These are phyloP conservation scores for Apeltes quadracus DNA, from an alignment of 2,113 vertebrate genomes.

Conservation along the genomic window DNA sequence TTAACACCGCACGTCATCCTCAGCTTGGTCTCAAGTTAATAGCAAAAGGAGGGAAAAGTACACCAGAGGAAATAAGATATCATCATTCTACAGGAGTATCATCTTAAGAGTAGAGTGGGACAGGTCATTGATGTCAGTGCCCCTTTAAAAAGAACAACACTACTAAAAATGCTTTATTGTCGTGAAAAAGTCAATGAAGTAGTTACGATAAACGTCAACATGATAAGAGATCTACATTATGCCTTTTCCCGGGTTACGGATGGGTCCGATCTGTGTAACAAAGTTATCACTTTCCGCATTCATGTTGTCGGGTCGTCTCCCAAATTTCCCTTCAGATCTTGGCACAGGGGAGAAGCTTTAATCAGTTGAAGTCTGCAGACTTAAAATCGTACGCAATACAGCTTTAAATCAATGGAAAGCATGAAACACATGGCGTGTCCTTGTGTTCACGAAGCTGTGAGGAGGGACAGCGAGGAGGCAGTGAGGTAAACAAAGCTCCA, in stretches of 20 bases:
- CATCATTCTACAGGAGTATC: neutral
- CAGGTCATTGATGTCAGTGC: neutral
- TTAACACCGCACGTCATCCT: constrained; percentile 29
- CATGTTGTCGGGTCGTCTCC: neutral
- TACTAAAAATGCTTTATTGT: neutral
- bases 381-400: neutral
- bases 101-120: neutral
- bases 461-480: neutral
- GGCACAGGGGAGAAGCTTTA: neutral
- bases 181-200: constrained; percentile 5
- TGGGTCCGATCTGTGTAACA: constrained; percentile 5
- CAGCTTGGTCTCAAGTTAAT: constrained; percentile 18
- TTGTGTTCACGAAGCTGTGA: neutral
- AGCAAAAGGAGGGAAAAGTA: constrained; percentile 10
- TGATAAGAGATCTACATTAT: neutral
- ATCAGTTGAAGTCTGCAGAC: neutral
- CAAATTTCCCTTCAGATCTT: neutral
- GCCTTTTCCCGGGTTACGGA: neutral
- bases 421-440: neutral
- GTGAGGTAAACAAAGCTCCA: neutral
- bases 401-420: neutral
- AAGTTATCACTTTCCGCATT: neutral
- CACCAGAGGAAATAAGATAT: constrained; percentile 20
- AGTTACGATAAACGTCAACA: neutral
- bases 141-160: neutral